Evolutionary conservation across 2,888 invertebrate genomes (phyloP), one percentile per base, ranked within the genome.

Genomic region (Dyspetes luteomarginatus): DNA sequence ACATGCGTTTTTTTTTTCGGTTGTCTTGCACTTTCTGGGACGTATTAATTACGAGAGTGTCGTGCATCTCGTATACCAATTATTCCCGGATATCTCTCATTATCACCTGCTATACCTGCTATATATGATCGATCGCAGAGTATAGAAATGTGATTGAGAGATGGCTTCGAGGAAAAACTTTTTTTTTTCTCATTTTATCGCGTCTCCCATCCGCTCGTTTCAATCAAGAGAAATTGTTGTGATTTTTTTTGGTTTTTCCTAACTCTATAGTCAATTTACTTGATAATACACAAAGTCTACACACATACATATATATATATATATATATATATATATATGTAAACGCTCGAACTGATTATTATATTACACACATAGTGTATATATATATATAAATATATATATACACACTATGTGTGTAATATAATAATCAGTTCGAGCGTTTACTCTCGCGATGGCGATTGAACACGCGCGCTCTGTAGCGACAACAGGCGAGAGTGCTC

Each of bases 401-500:
- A 22, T 1, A 9, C 30, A 26, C 7, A 15, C 9, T 12, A 12
- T 36, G 9, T 3, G 12, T 36, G 36, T 36, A 36, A 7, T 43
- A 17, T 17, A 30, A 73, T 73, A 73, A 55, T 65, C 56, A 45
- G 55, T 24, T 55, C 7, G 45, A 24, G n/a, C 43, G 55, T 58
- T 56, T 50, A 50, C 56, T 43, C 41, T 24, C 65, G 48, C 26
- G 28, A 41, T 28, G 55, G 28, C 64, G 55, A 74, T 74, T 48
- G 48, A 65, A 65, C 52, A 26, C 67, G 48, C 22, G 58, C 64
- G 65, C 24, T 12, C 36, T 36, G 7, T 45, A 2, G 45, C 52
- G 52, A 52, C 52, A 52, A 24, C 68, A 68, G 75, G 12, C 26
- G 75, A 76, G 75, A 76, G 68, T 76, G 68, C 7, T 3, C n/a